Base-by-base conservation (phyloP, 2,113 vertebrate genomes). In the Mobula hypostoma region DNA sequence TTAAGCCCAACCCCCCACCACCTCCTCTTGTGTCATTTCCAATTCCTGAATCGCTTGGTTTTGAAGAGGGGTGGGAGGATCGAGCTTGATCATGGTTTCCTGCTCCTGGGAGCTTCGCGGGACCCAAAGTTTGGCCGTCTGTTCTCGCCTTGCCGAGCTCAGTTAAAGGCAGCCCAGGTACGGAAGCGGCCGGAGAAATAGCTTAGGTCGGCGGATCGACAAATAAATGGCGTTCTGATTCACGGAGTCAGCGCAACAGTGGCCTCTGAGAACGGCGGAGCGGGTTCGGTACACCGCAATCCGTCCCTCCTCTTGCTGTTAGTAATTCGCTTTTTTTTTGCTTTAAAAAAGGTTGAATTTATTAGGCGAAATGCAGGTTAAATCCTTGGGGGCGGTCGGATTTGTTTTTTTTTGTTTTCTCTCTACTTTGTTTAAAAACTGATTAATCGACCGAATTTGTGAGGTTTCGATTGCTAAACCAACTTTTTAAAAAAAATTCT, bases 1-100 rank as follows among this genome's bases (percentile, higher is more conserved):
- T 36, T 15, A 61, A 61, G 83, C 58, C 83, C 83, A 63, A 4
- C 85, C n/a, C 29, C 61, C 14, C 61, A 15, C 61, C 85, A 0
- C 14, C 6, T 14, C 11, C 61, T 15, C 61, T 9, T 36, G 77
- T 79, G n/a, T 32, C 77, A 8, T 90, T n/a, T 32, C 85, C n/a
- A 19, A 66, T 66, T 90, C 29, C 85, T n/a, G 85, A 88, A 63
- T 88, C 83, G 83, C 17, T n/a, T 88, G 83, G 83, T 63, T 88
- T 11, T 11, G 12, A 4, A 12, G 83, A 61, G 48, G 24, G 17
- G 19, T 1, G 48, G 56, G 83, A 24, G 27, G 79, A 70, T 70
- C 11, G 17, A 17, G 68, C 68, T 14, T 70, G 68, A 70, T 96
- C 95, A 95, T 96, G 96, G 96, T 95, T 96, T 88, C 95, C 95